These are phyloP conservation scores for Drosophila bipectinata DNA, from an alignment of 1,140 invertebrate genomes.

Conservation along the genomic window DNA sequence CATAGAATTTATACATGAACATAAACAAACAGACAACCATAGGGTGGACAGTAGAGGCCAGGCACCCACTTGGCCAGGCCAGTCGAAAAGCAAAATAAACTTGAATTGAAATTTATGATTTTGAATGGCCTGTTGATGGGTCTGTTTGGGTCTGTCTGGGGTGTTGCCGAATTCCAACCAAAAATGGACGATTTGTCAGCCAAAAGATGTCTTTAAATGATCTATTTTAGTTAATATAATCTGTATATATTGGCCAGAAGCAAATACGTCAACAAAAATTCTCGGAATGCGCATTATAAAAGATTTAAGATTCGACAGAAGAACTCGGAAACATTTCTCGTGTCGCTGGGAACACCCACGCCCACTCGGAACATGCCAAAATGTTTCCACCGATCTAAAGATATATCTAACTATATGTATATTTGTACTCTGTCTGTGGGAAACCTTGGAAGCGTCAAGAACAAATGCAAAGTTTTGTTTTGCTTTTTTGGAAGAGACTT, in stretches of 20 bases:
- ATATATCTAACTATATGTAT: constrained; percentile 38
- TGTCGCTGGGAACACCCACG: constrained; percentile 20
- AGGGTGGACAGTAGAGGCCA: not conserved
- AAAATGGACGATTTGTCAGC: too few relatives aligned
- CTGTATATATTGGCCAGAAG: not conserved
- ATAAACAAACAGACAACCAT: constrained; percentile 34
- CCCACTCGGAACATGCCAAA: constrained; percentile 66
- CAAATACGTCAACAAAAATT: constrained; percentile 79
- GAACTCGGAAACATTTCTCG: constrained; percentile 77
- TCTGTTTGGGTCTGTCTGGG: not conserved
- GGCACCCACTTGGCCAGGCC: not conserved
- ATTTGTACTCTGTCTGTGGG: constrained; percentile 45
- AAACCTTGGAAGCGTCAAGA: constrained; percentile 75
- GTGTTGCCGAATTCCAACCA: too few relatives aligned
- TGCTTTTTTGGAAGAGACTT: constrained; percentile 26
- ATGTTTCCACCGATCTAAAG: constrained; percentile 31
- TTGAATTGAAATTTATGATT: constrained; percentile 83
- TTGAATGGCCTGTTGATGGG: constrained; percentile 81
- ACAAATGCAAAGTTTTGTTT: constrained; percentile 68
- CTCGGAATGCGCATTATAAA: constrained; percentile 75
- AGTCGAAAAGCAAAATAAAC: constrained; percentile 65
- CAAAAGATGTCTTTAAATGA: too few relatives aligned
- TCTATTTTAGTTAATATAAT: not conserved
- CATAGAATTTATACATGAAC: constrained; percentile 75
- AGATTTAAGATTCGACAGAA: constrained; percentile 75